These are phyloP conservation scores for Crossaster papposus DNA, from an alignment of 53 echinoderm and acorn worm genomes.

Conservation along the genomic window DNA sequence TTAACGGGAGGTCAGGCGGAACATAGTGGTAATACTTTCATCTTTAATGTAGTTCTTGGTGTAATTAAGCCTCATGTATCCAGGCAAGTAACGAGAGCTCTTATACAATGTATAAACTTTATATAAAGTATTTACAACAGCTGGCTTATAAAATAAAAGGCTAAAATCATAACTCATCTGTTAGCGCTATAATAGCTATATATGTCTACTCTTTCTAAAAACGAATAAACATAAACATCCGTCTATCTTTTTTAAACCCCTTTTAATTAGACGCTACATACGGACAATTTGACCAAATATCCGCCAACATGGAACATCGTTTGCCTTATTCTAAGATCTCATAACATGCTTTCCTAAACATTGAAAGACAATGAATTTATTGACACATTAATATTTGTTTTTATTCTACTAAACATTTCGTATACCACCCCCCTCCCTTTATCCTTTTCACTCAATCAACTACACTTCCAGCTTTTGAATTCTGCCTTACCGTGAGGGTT, in stretches of 20 bases:
- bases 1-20: constrained; percentile 17
- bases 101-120: too few relatives aligned
- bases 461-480: not conserved
- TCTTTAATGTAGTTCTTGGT: not conserved
- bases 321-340: too few relatives aligned
- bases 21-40: not conserved
- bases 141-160: not conserved
- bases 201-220: not conserved
- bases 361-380: too few relatives aligned
- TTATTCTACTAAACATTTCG: not conserved
- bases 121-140: not conserved
- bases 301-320: too few relatives aligned
- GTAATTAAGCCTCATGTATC: not conserved
- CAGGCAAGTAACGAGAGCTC: not conserved
- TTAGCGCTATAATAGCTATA: too few relatives aligned
- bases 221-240: too few relatives aligned
- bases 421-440: not conserved
- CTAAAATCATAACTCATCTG: not conserved
- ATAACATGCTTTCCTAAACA: too few relatives aligned
- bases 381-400: not conserved
- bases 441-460: not conserved
- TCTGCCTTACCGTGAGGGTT: not conserved
- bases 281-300: too few relatives aligned
- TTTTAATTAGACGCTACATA: too few relatives aligned
- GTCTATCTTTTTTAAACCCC: too few relatives aligned